Evolutionary conservation across 2,113 vertebrate species (phyloP).

Genomic region (Erythrolamprus reginae): DNA sequence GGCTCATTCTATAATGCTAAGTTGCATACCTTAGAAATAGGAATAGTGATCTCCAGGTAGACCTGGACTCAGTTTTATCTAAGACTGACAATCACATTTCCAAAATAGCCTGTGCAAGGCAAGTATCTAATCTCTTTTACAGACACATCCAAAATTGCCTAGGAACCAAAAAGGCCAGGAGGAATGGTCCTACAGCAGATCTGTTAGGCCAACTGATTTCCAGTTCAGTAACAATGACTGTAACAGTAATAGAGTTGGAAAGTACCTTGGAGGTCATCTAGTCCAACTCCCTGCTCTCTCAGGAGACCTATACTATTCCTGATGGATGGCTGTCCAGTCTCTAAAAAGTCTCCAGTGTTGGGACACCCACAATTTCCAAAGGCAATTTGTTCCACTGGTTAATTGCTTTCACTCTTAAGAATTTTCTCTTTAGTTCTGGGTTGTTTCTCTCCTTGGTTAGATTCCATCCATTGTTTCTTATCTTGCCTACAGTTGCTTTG

Average conservation of each 20-base stretch:
- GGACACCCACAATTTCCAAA: background rate
- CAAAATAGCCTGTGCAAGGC: background rate
- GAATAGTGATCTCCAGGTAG: background rate
- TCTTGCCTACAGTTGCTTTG: background rate
- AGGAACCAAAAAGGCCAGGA: background rate
- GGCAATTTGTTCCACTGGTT: background rate
- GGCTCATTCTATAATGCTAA: background rate
- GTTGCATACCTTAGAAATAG: background rate
- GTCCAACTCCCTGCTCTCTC: background rate
- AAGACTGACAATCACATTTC: background rate
- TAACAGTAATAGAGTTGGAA: background rate
- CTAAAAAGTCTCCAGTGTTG: background rate
- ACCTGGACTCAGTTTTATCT: background rate
- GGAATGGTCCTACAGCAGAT: background rate
- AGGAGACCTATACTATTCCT: background rate
- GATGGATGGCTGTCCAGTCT: background rate
- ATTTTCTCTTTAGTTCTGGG: background rate
- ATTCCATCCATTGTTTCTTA: background rate
- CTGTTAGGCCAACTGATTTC: background rate
- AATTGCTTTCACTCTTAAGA: background rate
- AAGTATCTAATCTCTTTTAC: background rate
- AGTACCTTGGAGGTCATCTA: background rate
- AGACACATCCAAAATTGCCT: background rate
- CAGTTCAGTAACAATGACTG: background rate
- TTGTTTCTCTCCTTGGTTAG: background rate